Conservation (phyloP, 2,113 vertebrate genomes). For the Alosa alosa region DNA sequence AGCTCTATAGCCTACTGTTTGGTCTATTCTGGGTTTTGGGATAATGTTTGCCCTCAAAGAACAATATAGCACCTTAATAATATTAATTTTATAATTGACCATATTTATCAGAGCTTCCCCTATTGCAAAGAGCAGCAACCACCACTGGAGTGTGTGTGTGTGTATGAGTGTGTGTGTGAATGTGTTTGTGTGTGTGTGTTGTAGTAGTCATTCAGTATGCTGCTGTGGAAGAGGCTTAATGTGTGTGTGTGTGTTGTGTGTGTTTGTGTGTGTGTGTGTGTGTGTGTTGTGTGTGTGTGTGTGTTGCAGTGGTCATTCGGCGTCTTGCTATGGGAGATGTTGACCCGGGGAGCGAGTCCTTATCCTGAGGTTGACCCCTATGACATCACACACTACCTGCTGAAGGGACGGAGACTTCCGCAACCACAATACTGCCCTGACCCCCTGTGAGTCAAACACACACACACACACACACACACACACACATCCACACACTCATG, state of each 20-base stretch:
- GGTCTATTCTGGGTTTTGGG: no score
- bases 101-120: no score
- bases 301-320: conserved; percentile 89
- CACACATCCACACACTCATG: not conserved
- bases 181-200: not conserved
- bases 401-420: conserved; percentile 82
- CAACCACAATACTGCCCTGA: conserved; percentile 90
- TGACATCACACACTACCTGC: conserved; percentile 84
- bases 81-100: no score
- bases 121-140: no score
- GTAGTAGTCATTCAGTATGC: not conserved
- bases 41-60: no score
- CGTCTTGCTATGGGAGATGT: conserved; percentile 90
- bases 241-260: not conserved
- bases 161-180: not conserved
- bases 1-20: no score
- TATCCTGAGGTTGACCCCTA: conserved; percentile 89
- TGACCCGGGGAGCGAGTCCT: conserved; percentile 88
- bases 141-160: not conserved
- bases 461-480: not conserved
- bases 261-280: not conserved
- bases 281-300: not conserved
- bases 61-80: no score
- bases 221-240: conserved; percentile 57
- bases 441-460: conserved; percentile 78